Base-by-base conservation (phyloP, 1,140 invertebrate species). In the Pseudomyrmex gracilis region DNA sequence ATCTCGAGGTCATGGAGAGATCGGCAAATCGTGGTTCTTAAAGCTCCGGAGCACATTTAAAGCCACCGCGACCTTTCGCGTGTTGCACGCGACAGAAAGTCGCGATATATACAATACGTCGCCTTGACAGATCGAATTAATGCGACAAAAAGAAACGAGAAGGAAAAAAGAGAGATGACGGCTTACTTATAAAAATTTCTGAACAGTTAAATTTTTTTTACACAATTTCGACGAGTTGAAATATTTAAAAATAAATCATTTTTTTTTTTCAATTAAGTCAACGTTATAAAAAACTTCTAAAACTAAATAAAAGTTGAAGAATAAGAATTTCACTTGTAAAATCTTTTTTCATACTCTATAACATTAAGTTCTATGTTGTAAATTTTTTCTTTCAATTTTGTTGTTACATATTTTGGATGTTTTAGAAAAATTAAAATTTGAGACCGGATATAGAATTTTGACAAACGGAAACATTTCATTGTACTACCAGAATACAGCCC, bases 91-190 rank as follows among this genome's bases (percentile, higher is more conserved):
- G 51, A 64, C 13, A n/a, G 24, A 70, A 58, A 47, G 34, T 70
- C 12, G 53, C 66, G 66, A 53, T 71, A 58, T 22, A 47, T 47
- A 58, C 53, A 66, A 80, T 77, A 77, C 49, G 45, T 66, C 34
- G 63, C 49, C 66, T 80, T 71, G 76, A 71, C 53, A 58, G 43
- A 71, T 53, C 66, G 45, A 70, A 71, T 80, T 80, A 80, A 71
- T 49, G 76, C 76, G 22, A 70, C 66, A 80, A 58, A 78, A 77
- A 67, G 63, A 12, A 68, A 10, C 8, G 45, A 68, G 24, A 43
- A 60, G 15, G 7, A 12, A 70, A 49, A 24, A n/a, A 15, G 12
- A 53, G 2, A 13, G 51, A 24, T 58, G 53, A 60, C 34, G 53
- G 1, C n/a, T 80, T 43, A 49, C 53, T 70, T 47, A 43, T 34